Base-by-base conservation (phyloP, 2,113 vertebrate genomes). In the Nothobranchius furzeri region DNA sequence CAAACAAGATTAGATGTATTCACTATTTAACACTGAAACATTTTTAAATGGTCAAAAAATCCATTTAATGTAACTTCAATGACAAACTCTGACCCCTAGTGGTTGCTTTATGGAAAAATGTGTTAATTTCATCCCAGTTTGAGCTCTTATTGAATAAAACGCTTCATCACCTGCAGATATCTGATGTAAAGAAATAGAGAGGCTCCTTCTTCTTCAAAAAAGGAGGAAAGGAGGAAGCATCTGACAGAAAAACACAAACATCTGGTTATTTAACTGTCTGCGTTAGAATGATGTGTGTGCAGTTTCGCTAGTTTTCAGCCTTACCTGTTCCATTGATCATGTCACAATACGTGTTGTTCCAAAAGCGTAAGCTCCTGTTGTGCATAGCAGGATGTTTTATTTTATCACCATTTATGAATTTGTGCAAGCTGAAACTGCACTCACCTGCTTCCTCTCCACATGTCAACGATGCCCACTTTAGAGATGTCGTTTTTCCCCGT, bases 291-390 rank as follows among this genome's bases (percentile, higher is more conserved):
- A 37, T 37, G n/a, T 9, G n/a, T 7, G 14, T 40, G 15, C 5
- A 10, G 50, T 24, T 24, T 2, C 25, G 52, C 2, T n/a, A n/a
- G 37, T 36, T 56, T 8, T 30, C 15, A 11, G 47, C 12, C 46
- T 3, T 37, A 76, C 98, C 96, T 93, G 98, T 96, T 24, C 98
- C 98, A 25, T 99, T 99, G 85, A 99, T 79, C 96, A 95, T 93
- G 90, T 96, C 72, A 0, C 98, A 99, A 74, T 95, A 88, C 0
- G 0, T 0, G 76, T 94, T 76, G 1, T 85, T 2, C 98, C 98
- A 99, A 81, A 90, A 96, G 1, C 37, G 13, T 37, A 98, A 71
- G 6, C 70, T 89, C 57, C 98, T 99, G 76, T 76, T 81, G 73
- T 59, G 75, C 42, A 84, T 20, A 84, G 57, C 45, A 9, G 0